Conservation (phyloP, 2,888 invertebrate species). For the Allacma fusca region DNA sequence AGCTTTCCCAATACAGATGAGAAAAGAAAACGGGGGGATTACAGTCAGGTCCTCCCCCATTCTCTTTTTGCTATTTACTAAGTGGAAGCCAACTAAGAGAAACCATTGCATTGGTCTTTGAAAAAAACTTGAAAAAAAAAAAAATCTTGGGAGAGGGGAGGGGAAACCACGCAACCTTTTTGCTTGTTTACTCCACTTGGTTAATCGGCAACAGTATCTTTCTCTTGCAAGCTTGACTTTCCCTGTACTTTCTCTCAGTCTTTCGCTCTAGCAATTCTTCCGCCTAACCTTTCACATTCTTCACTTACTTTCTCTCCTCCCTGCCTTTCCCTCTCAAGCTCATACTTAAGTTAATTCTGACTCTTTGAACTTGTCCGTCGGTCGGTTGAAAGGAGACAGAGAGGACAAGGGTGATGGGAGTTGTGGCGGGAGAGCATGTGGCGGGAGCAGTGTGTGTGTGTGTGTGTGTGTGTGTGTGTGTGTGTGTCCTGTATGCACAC, state of each 20-base stretch:
- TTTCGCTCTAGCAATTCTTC: constrained; percentile 20
- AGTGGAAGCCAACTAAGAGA: too few relatives aligned
- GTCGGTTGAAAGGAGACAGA: constrained; percentile 6
- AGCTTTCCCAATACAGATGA: background rate
- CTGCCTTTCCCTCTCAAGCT: constrained; percentile 5
- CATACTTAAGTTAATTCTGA: constrained; percentile 34
- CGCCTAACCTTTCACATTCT: constrained; percentile 32
- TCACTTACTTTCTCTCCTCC: constrained; percentile 18
- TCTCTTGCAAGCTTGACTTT: background rate
- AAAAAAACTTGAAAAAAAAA: background rate
- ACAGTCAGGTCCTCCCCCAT: background rate
- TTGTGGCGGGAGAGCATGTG: background rate
- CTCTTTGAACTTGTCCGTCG: constrained; percentile 38
- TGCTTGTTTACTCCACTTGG: constrained; percentile 18
- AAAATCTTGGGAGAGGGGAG: background rate
- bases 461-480: too few relatives aligned
- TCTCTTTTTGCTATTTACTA: background rate
- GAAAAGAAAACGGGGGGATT: background rate
- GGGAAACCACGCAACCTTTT: background rate
- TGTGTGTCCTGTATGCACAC: too few relatives aligned
- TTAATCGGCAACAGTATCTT: constrained; percentile 2
- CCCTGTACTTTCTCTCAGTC: background rate
- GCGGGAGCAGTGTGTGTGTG: too few relatives aligned
- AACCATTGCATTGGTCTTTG: background rate
- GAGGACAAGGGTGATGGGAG: constrained; percentile 21